Conservation (phyloP, 2,888 invertebrate genomes). For the Dryocosmus kuriphilus region DNA sequence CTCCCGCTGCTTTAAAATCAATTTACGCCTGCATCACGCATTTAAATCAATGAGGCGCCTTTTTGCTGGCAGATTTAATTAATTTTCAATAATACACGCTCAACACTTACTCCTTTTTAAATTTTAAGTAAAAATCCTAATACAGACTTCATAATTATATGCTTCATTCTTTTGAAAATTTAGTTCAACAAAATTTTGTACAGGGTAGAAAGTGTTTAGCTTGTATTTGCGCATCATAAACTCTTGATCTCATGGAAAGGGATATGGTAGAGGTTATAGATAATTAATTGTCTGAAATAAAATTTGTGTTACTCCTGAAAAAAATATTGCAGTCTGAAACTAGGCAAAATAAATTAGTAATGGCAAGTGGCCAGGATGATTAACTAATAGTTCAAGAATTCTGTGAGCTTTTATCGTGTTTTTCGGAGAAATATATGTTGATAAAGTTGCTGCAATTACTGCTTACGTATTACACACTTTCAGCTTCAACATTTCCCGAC, state of each 20-base stretch:
- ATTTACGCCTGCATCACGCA: slow-evolving; percentile 16
- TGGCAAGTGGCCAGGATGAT: slow-evolving; percentile 63
- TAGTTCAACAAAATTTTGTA: slow-evolving; percentile 16
- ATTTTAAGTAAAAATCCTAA: neutral
- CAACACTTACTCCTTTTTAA: slow-evolving; percentile 45
- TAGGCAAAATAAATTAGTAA: slow-evolving; percentile 73
- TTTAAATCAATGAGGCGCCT: slow-evolving; percentile 31
- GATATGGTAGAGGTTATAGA: slow-evolving; percentile 18
- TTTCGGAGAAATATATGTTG: neutral
- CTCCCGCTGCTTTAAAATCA: slow-evolving; percentile 1
- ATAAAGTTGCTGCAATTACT: neutral
- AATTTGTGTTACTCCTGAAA: slow-evolving; percentile 72
- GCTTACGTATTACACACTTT: neutral
- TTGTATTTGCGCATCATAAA: slow-evolving; percentile 59
- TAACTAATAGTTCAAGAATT: slow-evolving; percentile 50
- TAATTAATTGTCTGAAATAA: slow-evolving; percentile 70
- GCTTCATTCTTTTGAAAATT: neutral
- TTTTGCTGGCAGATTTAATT: slow-evolving; percentile 38
- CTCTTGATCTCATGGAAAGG: slow-evolving; percentile 52
- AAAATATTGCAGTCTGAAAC: slow-evolving; percentile 71
- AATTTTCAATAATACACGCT: slow-evolving; percentile 38
- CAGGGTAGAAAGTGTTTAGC: slow-evolving; percentile 54
- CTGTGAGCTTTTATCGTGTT: too few species aligned
- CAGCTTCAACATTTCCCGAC: slow-evolving; percentile 10
- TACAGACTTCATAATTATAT: neutral